Percentiles rank a stretch among this genome's conserved stretches.
phyloP scores from a whole-genome alignment of 1,140 invertebrate species.

The Mycetomoellerius zeteki region DNA sequence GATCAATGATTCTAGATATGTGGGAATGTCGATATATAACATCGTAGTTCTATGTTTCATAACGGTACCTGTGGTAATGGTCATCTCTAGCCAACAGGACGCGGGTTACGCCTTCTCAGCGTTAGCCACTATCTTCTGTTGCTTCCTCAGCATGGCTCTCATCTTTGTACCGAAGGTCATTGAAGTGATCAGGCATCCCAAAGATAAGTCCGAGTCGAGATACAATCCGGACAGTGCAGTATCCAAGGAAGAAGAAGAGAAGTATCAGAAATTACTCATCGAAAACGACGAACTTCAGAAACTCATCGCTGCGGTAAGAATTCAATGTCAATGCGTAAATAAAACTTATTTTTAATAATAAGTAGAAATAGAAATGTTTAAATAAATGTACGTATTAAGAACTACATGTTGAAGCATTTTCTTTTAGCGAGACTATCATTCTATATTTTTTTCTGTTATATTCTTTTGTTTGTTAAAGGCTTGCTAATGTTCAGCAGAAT shows the following conservation, averaged over 20 bases:
- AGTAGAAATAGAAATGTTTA: not conserved
- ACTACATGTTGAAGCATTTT: not conserved
- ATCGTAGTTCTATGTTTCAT: slow-evolving; percentile 99
- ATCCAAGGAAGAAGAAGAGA: slow-evolving; percentile 98
- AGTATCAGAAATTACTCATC: slow-evolving; percentile 96
- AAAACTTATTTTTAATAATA: not conserved
- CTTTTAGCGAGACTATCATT: not conserved
- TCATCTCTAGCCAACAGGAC: slow-evolving; percentile 98
- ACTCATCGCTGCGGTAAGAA: slow-evolving; percentile 95
- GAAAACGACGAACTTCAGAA: slow-evolving; percentile 99
- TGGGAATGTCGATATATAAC: slow-evolving; percentile 99
- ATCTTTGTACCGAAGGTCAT: slow-evolving; percentile 98
- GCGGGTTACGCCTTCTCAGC: slow-evolving; percentile 98
- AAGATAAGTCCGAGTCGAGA: slow-evolving; percentile 94
- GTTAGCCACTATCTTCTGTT: slow-evolving; percentile 98
- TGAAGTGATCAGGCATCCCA: slow-evolving; percentile 94
- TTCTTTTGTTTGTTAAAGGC: not conserved
- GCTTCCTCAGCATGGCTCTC: slow-evolving; percentile 98
- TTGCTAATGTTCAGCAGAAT: no score
- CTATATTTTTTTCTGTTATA: not conserved
- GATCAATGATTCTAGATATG: slow-evolving; percentile 98
- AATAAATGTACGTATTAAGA: not conserved
- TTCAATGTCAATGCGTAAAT: not conserved
- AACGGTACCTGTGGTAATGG: slow-evolving; percentile 98
- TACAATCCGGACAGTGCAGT: slow-evolving; percentile 95